These are phyloP conservation scores for Latrodectus elegans DNA, from an alignment of 2,888 invertebrate genomes.

Conservation along the genomic window DNA sequence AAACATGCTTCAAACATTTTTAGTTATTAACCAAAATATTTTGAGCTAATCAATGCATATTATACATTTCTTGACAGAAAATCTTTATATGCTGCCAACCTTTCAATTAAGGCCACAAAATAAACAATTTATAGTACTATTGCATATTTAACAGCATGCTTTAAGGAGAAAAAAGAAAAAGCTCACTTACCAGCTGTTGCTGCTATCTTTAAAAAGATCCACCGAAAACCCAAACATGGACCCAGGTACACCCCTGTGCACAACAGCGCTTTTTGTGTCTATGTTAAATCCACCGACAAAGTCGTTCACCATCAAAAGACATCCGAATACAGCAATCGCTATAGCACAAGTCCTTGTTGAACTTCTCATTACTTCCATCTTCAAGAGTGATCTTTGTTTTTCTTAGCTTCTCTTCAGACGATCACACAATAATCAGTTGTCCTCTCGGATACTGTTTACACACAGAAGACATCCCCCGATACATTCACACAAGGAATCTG, in stretches of 20 bases:
- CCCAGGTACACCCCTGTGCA: constrained; percentile 81
- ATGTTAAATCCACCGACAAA: constrained; percentile 79
- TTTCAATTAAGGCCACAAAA: too few relatives aligned
- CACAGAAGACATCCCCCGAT: background rate
- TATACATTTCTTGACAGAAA: too few relatives aligned
- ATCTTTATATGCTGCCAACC: too few relatives aligned
- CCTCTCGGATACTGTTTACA: background rate
- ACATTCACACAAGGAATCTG: background rate
- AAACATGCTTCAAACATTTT: too few relatives aligned
- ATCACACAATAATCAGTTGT: background rate
- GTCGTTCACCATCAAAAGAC: constrained; percentile 34
- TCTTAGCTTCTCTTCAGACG: background rate
- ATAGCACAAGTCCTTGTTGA: constrained; percentile 19
- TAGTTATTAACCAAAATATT: too few relatives aligned
- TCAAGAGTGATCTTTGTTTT: background rate
- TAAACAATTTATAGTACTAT: too few relatives aligned
- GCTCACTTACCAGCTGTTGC: constrained; percentile 82
- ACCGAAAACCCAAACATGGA: constrained; percentile 94
- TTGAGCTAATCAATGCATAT: too few relatives aligned
- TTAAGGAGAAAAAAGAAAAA: background rate
- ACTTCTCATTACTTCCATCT: too few relatives aligned
- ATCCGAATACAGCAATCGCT: constrained; percentile 24
- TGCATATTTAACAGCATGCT: too few relatives aligned
- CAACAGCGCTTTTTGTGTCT: constrained; percentile 84
- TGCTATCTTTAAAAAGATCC: constrained; percentile 83